phyloP scores from a whole-genome alignment of 2,113 vertebrate genomes.

The Ascaphus truei region DNA sequence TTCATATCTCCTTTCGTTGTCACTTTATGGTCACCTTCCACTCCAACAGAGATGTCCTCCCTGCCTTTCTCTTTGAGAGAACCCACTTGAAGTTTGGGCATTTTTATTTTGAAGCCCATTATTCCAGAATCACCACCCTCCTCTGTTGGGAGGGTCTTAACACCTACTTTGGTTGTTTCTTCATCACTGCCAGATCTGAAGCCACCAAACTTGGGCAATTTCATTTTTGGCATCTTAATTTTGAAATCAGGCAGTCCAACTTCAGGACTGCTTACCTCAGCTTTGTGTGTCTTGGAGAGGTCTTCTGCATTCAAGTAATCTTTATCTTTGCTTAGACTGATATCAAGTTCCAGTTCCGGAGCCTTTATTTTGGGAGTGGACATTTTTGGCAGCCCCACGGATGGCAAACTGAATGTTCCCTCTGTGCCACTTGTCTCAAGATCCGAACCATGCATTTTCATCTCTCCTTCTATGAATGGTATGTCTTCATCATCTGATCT shows the following conservation, averaged over 20 bases:
- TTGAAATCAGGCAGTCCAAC: conserved; percentile 38
- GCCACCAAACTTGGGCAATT: conserved; percentile 54
- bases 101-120: conserved; percentile 55
- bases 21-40: conserved; percentile 36
- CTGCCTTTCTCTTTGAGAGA: conserved; percentile 52
- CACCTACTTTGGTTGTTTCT: conserved; percentile 46
- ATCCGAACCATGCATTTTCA: neutral
- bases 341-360: conserved; percentile 51
- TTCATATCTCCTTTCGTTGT: conserved; percentile 8
- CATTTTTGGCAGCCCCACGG: conserved; percentile 46
- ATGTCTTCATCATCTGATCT: conserved; percentile 35
- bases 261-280: neutral
- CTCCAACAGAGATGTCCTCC: conserved; percentile 19
- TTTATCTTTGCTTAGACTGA: conserved; percentile 32
- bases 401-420: conserved; percentile 50
- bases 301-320: neutral
- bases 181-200: conserved; percentile 36
- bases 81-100: conserved; percentile 59
- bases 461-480: conserved; percentile 33
- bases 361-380: conserved; percentile 37
- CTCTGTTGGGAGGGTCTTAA: conserved; percentile 42
- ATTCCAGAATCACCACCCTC: conserved; percentile 39
- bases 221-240: conserved; percentile 43
- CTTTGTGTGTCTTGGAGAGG: neutral
- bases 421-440: conserved; percentile 35